Evolutionary conservation across 1,140 invertebrate species (phyloP).

Genomic region (Temnothorax nylanderi): DNA sequence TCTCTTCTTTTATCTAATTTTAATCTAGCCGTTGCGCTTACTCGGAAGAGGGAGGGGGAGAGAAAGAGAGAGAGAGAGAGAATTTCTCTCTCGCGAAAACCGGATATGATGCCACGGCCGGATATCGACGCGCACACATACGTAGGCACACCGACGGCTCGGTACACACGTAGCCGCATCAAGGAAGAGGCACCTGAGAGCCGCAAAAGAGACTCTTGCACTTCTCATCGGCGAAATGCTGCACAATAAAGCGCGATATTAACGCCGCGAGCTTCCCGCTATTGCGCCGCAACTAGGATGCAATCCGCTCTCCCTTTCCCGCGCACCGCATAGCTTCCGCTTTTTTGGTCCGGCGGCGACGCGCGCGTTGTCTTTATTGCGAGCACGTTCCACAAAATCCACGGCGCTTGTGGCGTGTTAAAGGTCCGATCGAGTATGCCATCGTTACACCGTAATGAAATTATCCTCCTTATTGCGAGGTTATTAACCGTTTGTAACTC

Average conservation of each 20-base stretch:
- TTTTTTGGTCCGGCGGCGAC: background rate
- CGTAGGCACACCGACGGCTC: background rate
- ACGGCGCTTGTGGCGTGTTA: conserved; percentile 3
- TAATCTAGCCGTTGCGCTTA: conserved; percentile 15
- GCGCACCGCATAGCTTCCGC: conserved; percentile 7
- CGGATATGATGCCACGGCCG: conserved; percentile 23
- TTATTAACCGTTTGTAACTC: too few species aligned
- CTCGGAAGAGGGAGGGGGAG: background rate
- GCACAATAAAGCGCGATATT: conserved; percentile 54
- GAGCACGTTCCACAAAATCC: conserved; percentile 25
- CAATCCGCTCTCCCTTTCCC: background rate
- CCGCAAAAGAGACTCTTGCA: background rate
- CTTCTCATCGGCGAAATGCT: background rate
- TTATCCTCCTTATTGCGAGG: conserved; percentile 11
- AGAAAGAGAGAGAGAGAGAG: background rate
- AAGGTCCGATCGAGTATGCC: conserved; percentile 8
- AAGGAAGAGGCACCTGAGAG: background rate
- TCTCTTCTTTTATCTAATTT: background rate
- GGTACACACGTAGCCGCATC: background rate
- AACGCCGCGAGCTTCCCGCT: conserved; percentile 24
- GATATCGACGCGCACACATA: background rate
- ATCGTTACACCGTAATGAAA: background rate
- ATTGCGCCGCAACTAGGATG: conserved; percentile 6
- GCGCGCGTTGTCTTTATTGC: conserved; percentile 22
- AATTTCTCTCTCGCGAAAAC: background rate